These are phyloP conservation scores for Linnaemya vulpina DNA, from an alignment of 2,888 invertebrate genomes.

Conservation along the genomic window DNA sequence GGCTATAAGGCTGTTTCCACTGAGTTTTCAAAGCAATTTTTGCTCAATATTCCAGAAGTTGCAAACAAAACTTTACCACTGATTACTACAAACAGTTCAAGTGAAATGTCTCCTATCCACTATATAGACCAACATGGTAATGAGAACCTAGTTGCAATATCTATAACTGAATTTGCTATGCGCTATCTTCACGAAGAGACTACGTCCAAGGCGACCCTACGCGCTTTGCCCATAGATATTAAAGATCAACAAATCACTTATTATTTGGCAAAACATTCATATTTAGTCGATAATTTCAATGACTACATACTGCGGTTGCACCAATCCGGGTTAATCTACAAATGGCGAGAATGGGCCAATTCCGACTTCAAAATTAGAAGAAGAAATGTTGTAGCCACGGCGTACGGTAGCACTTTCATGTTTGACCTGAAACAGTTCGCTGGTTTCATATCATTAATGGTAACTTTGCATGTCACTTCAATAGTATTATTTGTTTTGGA, in stretches of 20 bases:
- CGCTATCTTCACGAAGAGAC: neutral
- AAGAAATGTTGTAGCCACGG: neutral
- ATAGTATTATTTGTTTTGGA: neutral
- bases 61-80: neutral
- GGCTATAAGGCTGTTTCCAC: neutral
- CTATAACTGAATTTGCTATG: neutral
- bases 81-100: neutral
- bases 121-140: neutral
- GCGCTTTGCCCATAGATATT: neutral
- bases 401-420: neutral
- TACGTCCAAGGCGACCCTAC: neutral
- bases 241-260: neutral
- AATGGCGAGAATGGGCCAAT: constrained; percentile 3
- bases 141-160: neutral
- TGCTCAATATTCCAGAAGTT: neutral
- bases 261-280: neutral
- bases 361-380: neutral
- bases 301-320: neutral
- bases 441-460: neutral
- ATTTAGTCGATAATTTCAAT: neutral
- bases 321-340: neutral
- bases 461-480: neutral
- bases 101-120: neutral
- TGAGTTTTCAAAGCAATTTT: neutral
- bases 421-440: neutral